Conservation (phyloP, 2,113 vertebrate genomes). For the Atrichornis clamosus region DNA sequence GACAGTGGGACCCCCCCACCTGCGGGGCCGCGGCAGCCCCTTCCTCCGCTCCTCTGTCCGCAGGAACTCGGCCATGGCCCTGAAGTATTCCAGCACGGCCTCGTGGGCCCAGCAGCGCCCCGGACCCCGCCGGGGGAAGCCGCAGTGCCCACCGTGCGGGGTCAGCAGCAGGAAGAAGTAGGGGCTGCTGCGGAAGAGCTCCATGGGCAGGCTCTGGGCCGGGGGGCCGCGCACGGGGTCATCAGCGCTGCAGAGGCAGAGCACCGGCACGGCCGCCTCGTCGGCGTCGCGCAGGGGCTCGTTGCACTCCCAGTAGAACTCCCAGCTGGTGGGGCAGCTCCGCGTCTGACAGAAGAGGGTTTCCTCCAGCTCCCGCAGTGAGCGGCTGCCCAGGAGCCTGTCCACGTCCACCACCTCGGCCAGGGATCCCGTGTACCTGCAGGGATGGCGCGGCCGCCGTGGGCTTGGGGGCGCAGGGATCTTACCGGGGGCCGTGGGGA, state of each 20-base stretch:
- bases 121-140: conserved; percentile 66
- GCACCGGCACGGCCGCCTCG: conserved; percentile 83
- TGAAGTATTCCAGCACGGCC: conserved; percentile 81
- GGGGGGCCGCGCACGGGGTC: conserved; percentile 81
- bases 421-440: conserved; percentile 80
- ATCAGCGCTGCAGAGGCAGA: conserved; percentile 82
- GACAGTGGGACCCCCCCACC: background rate
- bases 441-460: background rate
- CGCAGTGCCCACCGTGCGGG: conserved; percentile 81
- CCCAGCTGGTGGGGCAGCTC: conserved; percentile 74
- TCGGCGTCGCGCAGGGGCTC: conserved; percentile 89
- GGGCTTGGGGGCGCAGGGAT: background rate
- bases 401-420: conserved; percentile 70
- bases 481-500: too few relatives aligned
- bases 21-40: conserved; percentile 42
- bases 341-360: conserved; percentile 78
- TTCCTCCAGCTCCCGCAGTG: conserved; percentile 83
- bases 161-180: conserved; percentile 85
- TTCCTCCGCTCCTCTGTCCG: conserved; percentile 71
- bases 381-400: conserved; percentile 71
- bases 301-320: conserved; percentile 86
- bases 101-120: conserved; percentile 80
- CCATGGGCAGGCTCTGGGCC: conserved; percentile 65
- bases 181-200: conserved; percentile 85
- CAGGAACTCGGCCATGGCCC: conserved; percentile 81